These are phyloP conservation scores for Cricetomys ansorgei DNA, from an alignment of 2,113 vertebrate species.

Conservation along the genomic window DNA sequence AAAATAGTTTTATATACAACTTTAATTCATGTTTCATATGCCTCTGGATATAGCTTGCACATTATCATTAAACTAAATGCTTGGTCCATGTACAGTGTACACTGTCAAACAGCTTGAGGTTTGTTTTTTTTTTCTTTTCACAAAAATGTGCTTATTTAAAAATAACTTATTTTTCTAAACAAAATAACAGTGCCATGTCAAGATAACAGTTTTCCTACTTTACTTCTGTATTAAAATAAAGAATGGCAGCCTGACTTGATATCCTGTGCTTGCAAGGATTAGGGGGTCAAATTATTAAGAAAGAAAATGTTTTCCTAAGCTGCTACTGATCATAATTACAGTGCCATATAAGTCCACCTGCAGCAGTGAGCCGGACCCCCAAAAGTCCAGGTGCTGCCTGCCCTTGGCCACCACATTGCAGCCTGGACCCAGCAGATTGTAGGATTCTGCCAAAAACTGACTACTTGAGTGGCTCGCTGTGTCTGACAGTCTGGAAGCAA, in stretches of 20 bases:
- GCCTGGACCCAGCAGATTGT: conserved; percentile 89
- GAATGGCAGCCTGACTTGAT: background rate
- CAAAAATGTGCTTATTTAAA: conserved; percentile 53
- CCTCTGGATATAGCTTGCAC: background rate
- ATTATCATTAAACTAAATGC: background rate
- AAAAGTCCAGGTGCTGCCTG: conserved; percentile 97
- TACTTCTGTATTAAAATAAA: conserved; percentile 53
- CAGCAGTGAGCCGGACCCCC: conserved; percentile 86
- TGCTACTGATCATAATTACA: conserved; percentile 86
- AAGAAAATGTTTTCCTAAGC: conserved; percentile 86
- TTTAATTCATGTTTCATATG: conserved; percentile 65
- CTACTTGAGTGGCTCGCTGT: conserved; percentile 95
- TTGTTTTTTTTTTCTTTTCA: conserved; percentile 47
- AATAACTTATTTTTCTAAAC: conserved; percentile 62
- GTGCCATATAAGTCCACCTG: conserved; percentile 81
- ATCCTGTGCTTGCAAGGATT: conserved; percentile 75
- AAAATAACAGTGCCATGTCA: conserved; percentile 20
- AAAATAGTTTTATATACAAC: background rate
- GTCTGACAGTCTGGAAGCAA: conserved; percentile 99
- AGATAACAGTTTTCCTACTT: conserved; percentile 56
- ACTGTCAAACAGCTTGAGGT: background rate
- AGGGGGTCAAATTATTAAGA: conserved; percentile 83
- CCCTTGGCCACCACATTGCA: conserved; percentile 90
- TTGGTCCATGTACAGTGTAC: background rate
- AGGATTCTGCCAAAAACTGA: conserved; percentile 91